A percentile compares a stretch with the other conserved stretches of the same genome.
phyloP scores from a whole-genome alignment of 37 sponge, comb jelly and placozoan genomes.

The Geodia barretti region DNA sequence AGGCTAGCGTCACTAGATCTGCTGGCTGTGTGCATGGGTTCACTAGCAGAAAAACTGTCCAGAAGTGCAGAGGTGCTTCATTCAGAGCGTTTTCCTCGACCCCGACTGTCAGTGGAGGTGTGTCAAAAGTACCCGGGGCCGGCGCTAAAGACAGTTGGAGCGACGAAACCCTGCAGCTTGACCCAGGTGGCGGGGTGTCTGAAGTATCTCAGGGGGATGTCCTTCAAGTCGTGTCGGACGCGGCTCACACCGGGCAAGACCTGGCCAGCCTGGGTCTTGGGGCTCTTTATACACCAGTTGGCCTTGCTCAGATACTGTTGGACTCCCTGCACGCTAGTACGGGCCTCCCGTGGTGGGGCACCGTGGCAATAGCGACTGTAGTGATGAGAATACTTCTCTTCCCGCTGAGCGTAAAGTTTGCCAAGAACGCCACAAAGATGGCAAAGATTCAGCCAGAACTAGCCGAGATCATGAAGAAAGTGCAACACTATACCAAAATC shows the following conservation, averaged over 20 bases:
- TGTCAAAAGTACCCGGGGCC: neutral
- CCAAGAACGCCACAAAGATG: slow-evolving; percentile 60
- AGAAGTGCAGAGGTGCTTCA: no score
- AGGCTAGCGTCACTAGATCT: no score
- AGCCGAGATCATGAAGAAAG: slow-evolving; percentile 28
- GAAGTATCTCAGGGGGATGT: neutral
- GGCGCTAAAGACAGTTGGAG: neutral
- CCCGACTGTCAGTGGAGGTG: neutral
- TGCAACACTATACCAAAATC: slow-evolving; percentile 27
- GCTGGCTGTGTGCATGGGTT: no score
- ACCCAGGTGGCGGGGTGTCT: neutral
- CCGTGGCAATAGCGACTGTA: slow-evolving; percentile 61
- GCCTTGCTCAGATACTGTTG: slow-evolving; percentile 66
- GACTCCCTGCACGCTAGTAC: slow-evolving; percentile 61
- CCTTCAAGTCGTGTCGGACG: neutral
- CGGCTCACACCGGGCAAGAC: slow-evolving; percentile 1
- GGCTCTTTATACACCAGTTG: slow-evolving; percentile 76
- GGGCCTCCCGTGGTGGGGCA: slow-evolving; percentile 90
- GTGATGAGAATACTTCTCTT: slow-evolving; percentile 47
- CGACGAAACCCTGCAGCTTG: no score
- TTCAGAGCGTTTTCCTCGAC: neutral
- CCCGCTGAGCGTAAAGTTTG: slow-evolving; percentile 59
- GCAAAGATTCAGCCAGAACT: slow-evolving; percentile 64
- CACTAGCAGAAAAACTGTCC: no score
- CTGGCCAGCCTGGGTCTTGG: slow-evolving; percentile 68